These are phyloP conservation scores for Diabrotica undecimpunctata DNA, from an alignment of 1,140 invertebrate genomes.

Conservation along the genomic window DNA sequence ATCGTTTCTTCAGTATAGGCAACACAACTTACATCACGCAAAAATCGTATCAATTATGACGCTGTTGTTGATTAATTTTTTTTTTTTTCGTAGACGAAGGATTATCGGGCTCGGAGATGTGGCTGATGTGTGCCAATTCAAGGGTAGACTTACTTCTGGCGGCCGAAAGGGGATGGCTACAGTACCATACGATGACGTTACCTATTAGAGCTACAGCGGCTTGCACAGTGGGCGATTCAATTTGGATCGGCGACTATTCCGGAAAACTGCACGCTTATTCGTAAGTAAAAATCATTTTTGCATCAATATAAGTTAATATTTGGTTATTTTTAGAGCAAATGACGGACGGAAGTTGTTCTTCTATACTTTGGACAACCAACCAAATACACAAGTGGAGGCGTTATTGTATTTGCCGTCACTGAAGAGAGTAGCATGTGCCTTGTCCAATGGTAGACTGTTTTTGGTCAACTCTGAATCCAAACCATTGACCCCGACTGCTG, in stretches of 20 bases:
- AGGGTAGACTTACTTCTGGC: slow-evolving; percentile 64
- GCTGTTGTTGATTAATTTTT: too few relatives aligned
- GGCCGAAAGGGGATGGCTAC: slow-evolving; percentile 56
- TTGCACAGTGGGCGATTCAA: slow-evolving; percentile 64
- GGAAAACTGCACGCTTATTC: slow-evolving; percentile 77
- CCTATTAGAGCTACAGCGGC: slow-evolving; percentile 61
- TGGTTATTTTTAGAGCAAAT: slow-evolving; percentile 45
- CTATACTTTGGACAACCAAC: slow-evolving; percentile 54
- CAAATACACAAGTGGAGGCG: slow-evolving; percentile 57
- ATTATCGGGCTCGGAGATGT: slow-evolving; percentile 58
- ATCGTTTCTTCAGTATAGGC: too few relatives aligned
- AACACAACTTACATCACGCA: too few relatives aligned
- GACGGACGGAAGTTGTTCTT: slow-evolving; percentile 57
- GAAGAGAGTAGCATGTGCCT: slow-evolving; percentile 67
- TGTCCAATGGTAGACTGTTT: slow-evolving; percentile 72
- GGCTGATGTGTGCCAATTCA: slow-evolving; percentile 68
- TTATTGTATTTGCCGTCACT: slow-evolving; percentile 63
- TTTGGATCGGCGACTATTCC: slow-evolving; percentile 84
- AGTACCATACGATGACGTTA: slow-evolving; percentile 53
- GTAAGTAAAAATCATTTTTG: slow-evolving; percentile 47
- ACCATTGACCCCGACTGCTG: slow-evolving; percentile 58
- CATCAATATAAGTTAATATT: not conserved
- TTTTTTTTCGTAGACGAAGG: slow-evolving; percentile 40
- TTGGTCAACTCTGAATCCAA: slow-evolving; percentile 61
- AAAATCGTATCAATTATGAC: too few relatives aligned